A percentile compares a stretch with the other conserved stretches of the same genome.
Evolutionary conservation across 2,888 invertebrate genomes (phyloP).

Genomic region (Thelaira solivaga): DNA sequence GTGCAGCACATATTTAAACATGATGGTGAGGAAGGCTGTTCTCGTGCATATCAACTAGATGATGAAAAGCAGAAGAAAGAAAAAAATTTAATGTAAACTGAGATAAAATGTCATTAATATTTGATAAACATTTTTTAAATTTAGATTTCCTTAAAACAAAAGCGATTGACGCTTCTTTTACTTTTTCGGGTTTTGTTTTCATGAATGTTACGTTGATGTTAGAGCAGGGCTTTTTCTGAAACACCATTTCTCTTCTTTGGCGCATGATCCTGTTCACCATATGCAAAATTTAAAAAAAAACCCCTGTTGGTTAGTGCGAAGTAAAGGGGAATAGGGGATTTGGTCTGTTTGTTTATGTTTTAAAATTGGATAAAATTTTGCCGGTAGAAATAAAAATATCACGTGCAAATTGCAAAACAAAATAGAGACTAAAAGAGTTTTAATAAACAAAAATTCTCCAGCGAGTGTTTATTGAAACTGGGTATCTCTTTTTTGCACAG

Average conservation of each 20-base stretch:
- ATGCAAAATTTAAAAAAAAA: slow-evolving; percentile 39
- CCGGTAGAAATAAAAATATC: slow-evolving; percentile 60
- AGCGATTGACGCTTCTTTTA: background rate
- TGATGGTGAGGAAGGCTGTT: slow-evolving; percentile 8
- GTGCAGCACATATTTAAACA: slow-evolving; percentile 38
- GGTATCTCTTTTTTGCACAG: background rate
- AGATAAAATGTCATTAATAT: slow-evolving; percentile 52
- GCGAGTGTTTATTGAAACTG: background rate
- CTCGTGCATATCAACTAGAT: slow-evolving; percentile 1
- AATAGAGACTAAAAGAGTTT: slow-evolving; percentile 34
- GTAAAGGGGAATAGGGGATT: background rate
- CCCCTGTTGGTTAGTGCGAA: background rate
- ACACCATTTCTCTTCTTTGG: background rate
- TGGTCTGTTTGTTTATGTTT: slow-evolving; percentile 63
- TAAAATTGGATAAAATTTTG: slow-evolving; percentile 54
- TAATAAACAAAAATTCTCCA: background rate
- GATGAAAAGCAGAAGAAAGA: slow-evolving; percentile 14
- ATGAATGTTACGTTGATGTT: background rate
- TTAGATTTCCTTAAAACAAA: slow-evolving; percentile 37
- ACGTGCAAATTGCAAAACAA: slow-evolving; percentile 55
- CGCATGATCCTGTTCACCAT: slow-evolving; percentile 58
- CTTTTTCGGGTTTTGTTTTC: slow-evolving; percentile 34
- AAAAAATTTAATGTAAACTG: slow-evolving; percentile 14
- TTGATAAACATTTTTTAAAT: slow-evolving; percentile 47
- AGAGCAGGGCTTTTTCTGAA: slow-evolving; percentile 8